Conservation (phyloP, 2,113 vertebrate genomes). For the Zosterops pallidus region DNA sequence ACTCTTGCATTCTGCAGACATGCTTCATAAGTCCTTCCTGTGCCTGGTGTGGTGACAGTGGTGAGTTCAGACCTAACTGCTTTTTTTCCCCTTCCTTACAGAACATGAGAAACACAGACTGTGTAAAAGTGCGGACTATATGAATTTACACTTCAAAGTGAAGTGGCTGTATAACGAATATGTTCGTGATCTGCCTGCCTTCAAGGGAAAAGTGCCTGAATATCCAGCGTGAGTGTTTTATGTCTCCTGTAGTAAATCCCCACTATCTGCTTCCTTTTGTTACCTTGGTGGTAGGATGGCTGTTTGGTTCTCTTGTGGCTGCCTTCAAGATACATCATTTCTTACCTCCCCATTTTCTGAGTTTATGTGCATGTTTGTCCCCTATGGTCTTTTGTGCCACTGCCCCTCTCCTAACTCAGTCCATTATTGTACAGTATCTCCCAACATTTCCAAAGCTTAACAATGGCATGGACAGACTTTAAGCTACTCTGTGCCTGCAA, state of each 20-base stretch:
- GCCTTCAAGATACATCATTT: not conserved
- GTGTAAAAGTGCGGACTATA: conserved; percentile 98
- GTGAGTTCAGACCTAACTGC: not conserved
- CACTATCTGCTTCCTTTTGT: not conserved
- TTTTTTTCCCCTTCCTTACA: conserved; percentile 40
- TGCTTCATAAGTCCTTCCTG: not conserved
- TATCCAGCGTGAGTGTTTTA: conserved; percentile 88
- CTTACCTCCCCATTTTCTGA: not conserved
- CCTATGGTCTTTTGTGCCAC: not conserved
- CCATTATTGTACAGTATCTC: not conserved
- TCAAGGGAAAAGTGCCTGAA: conserved; percentile 86
- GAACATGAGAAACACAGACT: conserved; percentile 93
- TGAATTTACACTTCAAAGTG: conserved; percentile 99
- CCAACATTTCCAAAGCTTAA: not conserved
- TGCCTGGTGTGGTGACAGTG: not conserved
- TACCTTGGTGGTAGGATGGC: not conserved
- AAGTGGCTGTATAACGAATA: conserved; percentile 99
- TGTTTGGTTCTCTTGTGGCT: not conserved
- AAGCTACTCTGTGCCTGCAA: not conserved
- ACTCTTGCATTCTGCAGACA: not conserved
- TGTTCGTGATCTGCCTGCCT: conserved; percentile 85
- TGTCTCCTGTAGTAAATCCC: not conserved
- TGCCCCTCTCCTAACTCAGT: not conserved
- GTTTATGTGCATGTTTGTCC: not conserved
- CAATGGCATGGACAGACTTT: not conserved